Percentiles rank a stretch among this genome's conserved stretches.
phyloP scores from a whole-genome alignment of 1,140 invertebrate genomes.

The Cyclargus thomasi region DNA sequence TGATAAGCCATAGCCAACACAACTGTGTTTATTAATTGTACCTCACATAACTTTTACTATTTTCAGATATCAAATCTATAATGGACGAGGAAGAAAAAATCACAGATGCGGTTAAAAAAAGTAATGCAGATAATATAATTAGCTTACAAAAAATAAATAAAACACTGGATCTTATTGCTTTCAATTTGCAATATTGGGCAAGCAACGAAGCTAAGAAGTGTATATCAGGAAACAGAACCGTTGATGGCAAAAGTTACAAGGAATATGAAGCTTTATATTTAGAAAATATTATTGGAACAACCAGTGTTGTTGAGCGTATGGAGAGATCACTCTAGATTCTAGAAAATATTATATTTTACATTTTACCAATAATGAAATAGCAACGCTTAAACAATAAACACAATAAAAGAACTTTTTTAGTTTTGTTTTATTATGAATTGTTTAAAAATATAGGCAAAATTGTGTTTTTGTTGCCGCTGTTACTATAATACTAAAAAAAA shows the following conservation, averaged over 20 bases:
- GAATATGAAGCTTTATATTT: slow-evolving; percentile 44
- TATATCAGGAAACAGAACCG: slow-evolving; percentile 42
- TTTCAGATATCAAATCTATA: slow-evolving; percentile 43
- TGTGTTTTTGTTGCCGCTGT: no score
- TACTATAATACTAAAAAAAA: no score
- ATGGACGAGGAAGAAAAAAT: slow-evolving; percentile 34
- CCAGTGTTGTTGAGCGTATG: background rate
- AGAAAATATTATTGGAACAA: slow-evolving; percentile 24
- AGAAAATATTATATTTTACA: no score
- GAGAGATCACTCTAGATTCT: no score
- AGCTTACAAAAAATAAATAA: slow-evolving; percentile 42
- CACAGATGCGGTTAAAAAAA: slow-evolving; percentile 50
- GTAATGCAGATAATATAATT: slow-evolving; percentile 38
- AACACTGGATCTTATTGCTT: slow-evolving; percentile 37
- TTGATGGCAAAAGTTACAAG: slow-evolving; percentile 45
- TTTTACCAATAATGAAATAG: no score
- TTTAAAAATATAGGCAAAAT: no score
- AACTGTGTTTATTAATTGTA: no score
- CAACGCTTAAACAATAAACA: no score
- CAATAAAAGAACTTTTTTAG: no score
- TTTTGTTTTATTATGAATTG: no score
- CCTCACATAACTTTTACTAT: background rate
- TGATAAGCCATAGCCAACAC: no score
- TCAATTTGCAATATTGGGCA: slow-evolving; percentile 50
- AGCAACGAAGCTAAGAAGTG: slow-evolving; percentile 38